Evolutionary conservation across 2,797 vertebrate genomes (phyloP).

Genomic region (Smutsia gigantea): DNA sequence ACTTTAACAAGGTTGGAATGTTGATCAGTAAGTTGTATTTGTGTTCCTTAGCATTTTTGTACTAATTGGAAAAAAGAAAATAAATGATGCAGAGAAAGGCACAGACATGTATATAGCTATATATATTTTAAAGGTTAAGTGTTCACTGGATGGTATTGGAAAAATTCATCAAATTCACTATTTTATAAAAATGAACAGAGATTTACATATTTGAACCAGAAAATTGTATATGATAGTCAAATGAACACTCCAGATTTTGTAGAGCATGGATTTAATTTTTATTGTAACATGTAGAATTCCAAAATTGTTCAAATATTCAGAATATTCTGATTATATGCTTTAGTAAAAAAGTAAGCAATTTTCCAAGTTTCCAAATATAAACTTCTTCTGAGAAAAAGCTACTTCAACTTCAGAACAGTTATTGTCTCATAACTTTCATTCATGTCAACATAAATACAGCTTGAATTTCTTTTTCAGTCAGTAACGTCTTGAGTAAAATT

Average conservation of each 20-base stretch:
- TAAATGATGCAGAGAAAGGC: neutral
- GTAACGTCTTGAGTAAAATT: conserved; percentile 31
- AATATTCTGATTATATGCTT: neutral
- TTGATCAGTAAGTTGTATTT: conserved; percentile 59
- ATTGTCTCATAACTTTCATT: conserved; percentile 17
- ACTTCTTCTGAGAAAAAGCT: neutral
- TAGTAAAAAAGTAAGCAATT: neutral
- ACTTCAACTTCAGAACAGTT: neutral
- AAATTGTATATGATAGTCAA: neutral
- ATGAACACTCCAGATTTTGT: neutral
- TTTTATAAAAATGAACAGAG: neutral
- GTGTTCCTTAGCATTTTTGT: conserved; percentile 52
- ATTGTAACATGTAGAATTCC: neutral
- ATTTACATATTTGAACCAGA: neutral
- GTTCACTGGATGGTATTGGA: neutral
- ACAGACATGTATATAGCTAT: neutral
- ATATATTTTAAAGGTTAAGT: neutral
- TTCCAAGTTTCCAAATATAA: neutral
- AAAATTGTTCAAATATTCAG: neutral
- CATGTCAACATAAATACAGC: neutral
- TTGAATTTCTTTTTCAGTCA: conserved; percentile 46
- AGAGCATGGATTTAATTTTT: neutral
- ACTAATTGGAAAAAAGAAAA: neutral
- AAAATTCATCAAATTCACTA: neutral
- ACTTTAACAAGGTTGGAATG: conserved; percentile 70